A percentile compares a stretch with the other conserved stretches of the same genome.
These are phyloP conservation scores for Meda fulgida DNA, from an alignment of 2,797 vertebrate genomes.

Conservation along the genomic window DNA sequence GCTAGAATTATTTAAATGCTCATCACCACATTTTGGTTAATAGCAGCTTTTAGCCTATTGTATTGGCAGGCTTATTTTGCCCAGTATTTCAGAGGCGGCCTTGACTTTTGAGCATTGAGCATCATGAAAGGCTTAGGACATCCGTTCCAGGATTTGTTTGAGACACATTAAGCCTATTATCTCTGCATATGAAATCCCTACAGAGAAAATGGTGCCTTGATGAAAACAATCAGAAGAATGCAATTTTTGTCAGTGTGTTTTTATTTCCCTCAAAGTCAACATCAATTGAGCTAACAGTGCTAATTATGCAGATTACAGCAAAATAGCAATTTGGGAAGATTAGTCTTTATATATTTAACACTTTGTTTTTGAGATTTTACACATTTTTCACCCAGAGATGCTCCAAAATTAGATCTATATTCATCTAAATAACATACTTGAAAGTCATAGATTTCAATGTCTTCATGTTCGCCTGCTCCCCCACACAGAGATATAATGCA, in stretches of 20 bases:
- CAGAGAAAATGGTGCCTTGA: constrained; percentile 43
- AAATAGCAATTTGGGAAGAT: constrained; percentile 41
- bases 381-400: not conserved
- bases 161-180: constrained; percentile 61
- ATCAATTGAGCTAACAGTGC: constrained; percentile 43
- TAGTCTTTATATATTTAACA: constrained; percentile 8
- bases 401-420: constrained; percentile 16
- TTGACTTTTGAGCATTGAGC: constrained; percentile 57
- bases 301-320: constrained; percentile 56
- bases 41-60: constrained; percentile 31
- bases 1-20: constrained; percentile 21
- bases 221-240: constrained; percentile 50
- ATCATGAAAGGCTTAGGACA: constrained; percentile 49
- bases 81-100: constrained; percentile 37
- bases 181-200: constrained; percentile 51
- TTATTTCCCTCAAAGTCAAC: constrained; percentile 43
- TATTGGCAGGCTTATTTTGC: constrained; percentile 47
- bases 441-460: constrained; percentile 9
- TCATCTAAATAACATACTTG: constrained; percentile 8
- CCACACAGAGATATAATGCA: constrained; percentile 7
- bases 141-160: constrained; percentile 58
- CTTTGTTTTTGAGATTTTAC: not conserved
- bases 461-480: constrained; percentile 8
- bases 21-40: constrained; percentile 30
- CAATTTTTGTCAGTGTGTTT: constrained; percentile 46